Conservation (phyloP, 37 sponge, comb jelly and placozoan genomes). For the Halisarca cf. caerulea region DNA sequence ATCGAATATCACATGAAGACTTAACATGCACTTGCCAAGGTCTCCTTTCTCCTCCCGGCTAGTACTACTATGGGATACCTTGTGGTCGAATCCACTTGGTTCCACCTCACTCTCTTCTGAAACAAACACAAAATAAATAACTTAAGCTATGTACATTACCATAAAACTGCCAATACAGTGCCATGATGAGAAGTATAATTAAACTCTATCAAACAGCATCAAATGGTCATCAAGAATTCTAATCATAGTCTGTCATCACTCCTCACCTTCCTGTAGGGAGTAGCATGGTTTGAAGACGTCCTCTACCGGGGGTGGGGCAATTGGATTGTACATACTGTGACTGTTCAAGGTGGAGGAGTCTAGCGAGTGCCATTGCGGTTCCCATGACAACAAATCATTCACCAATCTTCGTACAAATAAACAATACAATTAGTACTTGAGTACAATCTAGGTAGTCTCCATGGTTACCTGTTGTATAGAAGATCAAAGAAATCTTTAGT, state of each 20-base stretch:
- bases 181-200: neutral
- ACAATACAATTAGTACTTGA: neutral
- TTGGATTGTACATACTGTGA: neutral
- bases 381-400: slow-evolving; percentile 30
- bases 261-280: neutral
- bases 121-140: too few species aligned
- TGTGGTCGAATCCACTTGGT: too few species aligned
- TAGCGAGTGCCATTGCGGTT: neutral
- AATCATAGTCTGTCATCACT: too few species aligned
- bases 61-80: neutral
- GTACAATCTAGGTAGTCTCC: neutral
- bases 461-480: slow-evolving; percentile 33
- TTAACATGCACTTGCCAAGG: neutral
- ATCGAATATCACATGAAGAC: neutral
- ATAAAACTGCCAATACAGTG: too few species aligned
- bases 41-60: neutral
- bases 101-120: neutral
- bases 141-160: too few species aligned
- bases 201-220: neutral
- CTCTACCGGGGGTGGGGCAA: neutral
- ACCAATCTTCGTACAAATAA: neutral
- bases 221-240: too few species aligned
- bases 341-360: neutral
- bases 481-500: slow-evolving; percentile 16
- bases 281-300: neutral